phyloP scores from a whole-genome alignment of 2,888 invertebrate species.

The Strigamia transsilvanica region DNA sequence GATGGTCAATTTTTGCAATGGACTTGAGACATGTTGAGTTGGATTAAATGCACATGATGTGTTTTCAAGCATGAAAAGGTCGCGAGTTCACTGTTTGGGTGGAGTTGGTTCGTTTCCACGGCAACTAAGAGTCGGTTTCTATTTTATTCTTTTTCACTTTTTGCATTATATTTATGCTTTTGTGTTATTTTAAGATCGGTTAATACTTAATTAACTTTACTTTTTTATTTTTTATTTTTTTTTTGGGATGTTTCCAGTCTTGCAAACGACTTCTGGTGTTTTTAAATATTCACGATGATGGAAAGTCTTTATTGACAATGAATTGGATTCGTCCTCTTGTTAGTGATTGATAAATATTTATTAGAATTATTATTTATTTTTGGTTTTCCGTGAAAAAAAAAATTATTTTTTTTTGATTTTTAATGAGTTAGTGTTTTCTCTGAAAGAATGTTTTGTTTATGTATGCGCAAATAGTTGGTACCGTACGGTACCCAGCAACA shows the following conservation, averaged over 20 bases:
- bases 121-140: constrained; percentile 5
- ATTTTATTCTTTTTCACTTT: not conserved
- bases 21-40: not conserved
- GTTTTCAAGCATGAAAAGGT: constrained; percentile 3
- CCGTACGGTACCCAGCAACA: not conserved
- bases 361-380: no score
- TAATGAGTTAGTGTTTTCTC: not conserved
- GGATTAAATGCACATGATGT: not conserved
- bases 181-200: constrained; percentile 1
- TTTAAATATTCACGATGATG: not conserved
- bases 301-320: no score
- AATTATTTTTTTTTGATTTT: not conserved
- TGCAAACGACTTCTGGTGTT: constrained; percentile 16
- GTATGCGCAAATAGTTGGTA: not conserved
- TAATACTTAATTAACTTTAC: not conserved
- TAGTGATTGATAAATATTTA: no score
- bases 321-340: no score
- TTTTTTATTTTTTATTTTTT: not conserved
- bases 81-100: constrained; percentile 22
- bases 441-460: not conserved
- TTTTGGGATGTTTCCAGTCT: constrained; percentile 6
- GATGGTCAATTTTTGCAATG: not conserved
- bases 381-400: no score
- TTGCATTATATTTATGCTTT: not conserved
- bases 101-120: constrained; percentile 20